Conservation (phyloP, 2,797 vertebrate species). For the Botia kubotai region DNA sequence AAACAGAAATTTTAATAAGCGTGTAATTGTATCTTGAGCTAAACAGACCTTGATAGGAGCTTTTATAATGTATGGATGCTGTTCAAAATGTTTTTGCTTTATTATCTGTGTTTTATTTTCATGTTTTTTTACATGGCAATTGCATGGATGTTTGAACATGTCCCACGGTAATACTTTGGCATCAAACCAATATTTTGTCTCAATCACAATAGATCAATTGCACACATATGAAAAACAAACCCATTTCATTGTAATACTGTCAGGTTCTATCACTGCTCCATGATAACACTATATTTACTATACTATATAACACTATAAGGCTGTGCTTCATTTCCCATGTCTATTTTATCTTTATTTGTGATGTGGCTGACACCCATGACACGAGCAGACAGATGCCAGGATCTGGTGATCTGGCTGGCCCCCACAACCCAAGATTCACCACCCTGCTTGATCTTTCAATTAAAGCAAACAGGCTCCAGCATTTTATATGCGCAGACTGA, state of each 20-base stretch:
- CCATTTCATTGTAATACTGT: not conserved
- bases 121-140: not conserved
- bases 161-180: not conserved
- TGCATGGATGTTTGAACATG: not conserved
- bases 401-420: slow-evolving; percentile 7
- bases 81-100: too few relatives aligned
- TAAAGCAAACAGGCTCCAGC: slow-evolving; percentile 49
- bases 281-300: not conserved
- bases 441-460: slow-evolving; percentile 44
- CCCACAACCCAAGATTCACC: slow-evolving; percentile 36
- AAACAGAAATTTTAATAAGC: not conserved
- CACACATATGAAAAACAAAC: not conserved
- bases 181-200: not conserved
- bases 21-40: too few relatives aligned
- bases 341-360: slow-evolving; percentile 5
- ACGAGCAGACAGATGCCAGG: slow-evolving; percentile 7
- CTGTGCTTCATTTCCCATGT: slow-evolving; percentile 2
- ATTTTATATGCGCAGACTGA: slow-evolving; percentile 34
- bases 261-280: not conserved
- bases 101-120: too few relatives aligned
- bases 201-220: not conserved
- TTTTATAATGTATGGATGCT: too few relatives aligned
- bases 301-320: too few relatives aligned
- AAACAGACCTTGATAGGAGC: too few relatives aligned
- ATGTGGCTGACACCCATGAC: not conserved